Evolutionary conservation across 2,113 vertebrate genomes (phyloP).

Genomic region (Serilophus lunatus): DNA sequence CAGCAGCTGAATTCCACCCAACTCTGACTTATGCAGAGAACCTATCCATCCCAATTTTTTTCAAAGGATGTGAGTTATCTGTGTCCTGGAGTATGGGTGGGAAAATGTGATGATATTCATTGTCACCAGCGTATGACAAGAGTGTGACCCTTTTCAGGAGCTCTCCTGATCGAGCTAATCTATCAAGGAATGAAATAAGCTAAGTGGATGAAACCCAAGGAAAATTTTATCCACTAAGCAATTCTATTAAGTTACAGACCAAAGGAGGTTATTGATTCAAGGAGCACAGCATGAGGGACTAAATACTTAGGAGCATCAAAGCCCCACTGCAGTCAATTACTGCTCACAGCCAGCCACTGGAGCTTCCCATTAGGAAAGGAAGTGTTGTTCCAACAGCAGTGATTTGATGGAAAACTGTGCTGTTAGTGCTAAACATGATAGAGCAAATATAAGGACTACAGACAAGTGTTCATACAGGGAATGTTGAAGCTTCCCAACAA

Average conservation of each 20-base stretch:
- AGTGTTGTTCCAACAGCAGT: not conserved
- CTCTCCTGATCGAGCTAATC: not conserved
- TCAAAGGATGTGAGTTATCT: not conserved
- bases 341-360: not conserved
- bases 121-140: not conserved
- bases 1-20: not conserved
- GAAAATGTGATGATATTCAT: not conserved
- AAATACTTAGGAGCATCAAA: slow-evolving; percentile 7
- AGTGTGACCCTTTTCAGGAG: not conserved
- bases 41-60: not conserved
- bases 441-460: not conserved
- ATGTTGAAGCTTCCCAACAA: not conserved
- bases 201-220: slow-evolving; percentile 10
- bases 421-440: not conserved
- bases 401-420: not conserved
- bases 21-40: not conserved
- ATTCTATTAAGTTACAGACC: slow-evolving; percentile 3
- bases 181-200: not conserved
- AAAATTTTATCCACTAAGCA: slow-evolving; percentile 14
- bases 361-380: not conserved
- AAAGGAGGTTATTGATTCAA: slow-evolving; percentile 9
- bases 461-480: not conserved
- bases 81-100: rapidly evolving
- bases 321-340: not conserved
- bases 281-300: not conserved